These are phyloP conservation scores for Zelostemma sp. DNA, from an alignment of 1,140 invertebrate species.

Conservation along the genomic window DNA sequence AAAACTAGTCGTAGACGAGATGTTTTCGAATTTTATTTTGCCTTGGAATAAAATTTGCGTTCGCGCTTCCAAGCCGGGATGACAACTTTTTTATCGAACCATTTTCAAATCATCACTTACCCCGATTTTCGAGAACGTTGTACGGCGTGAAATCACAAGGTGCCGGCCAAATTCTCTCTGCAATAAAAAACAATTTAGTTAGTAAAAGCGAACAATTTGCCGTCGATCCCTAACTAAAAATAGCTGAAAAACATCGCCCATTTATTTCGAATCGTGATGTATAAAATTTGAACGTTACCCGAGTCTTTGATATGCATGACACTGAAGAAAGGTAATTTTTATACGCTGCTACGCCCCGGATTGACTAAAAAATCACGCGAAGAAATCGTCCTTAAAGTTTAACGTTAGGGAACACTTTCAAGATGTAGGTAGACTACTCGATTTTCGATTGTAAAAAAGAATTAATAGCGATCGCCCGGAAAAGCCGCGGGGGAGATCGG, in stretches of 20 bases:
- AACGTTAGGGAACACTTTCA: slow-evolving; percentile 29
- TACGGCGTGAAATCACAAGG: slow-evolving; percentile 27
- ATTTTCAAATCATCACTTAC: slow-evolving; percentile 6
- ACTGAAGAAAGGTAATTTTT: slow-evolving; percentile 19
- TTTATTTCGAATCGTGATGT: too few relatives aligned
- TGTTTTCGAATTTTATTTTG: background rate
- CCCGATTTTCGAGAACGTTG: slow-evolving; percentile 21
- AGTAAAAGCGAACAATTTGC: too few relatives aligned
- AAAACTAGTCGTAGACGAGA: slow-evolving; percentile 1
- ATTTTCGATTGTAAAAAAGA: slow-evolving; percentile 30
- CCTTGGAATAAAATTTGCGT: background rate
- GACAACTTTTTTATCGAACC: background rate
- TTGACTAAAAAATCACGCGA: slow-evolving; percentile 19
- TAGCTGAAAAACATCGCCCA: too few relatives aligned
- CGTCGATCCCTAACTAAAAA: too few relatives aligned
- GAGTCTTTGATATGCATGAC: background rate
- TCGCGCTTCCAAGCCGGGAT: background rate
- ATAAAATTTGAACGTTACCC: background rate
- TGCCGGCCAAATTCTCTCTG: slow-evolving; percentile 30
- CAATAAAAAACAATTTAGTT: slow-evolving; percentile 19
- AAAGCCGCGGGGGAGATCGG: slow-evolving; percentile 2
- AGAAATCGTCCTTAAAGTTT: slow-evolving; percentile 29
- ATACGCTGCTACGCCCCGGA: slow-evolving; percentile 22
- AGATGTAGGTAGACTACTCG: slow-evolving; percentile 23
- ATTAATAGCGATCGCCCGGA: slow-evolving; percentile 17